Conservation (phyloP, 2,888 invertebrate genomes). For the Xestia sexstrigata region DNA sequence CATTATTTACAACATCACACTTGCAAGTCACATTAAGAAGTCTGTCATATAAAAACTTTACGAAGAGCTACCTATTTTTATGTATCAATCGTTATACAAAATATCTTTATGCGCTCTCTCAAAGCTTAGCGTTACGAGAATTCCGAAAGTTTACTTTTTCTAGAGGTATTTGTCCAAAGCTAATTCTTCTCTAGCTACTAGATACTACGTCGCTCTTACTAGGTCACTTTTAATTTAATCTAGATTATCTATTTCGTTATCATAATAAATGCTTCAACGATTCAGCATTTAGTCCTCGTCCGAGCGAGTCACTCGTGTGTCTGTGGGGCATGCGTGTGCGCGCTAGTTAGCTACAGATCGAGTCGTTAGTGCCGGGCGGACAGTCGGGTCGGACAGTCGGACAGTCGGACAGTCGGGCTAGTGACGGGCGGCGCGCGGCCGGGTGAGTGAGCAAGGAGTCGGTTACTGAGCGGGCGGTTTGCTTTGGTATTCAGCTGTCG, state of each 20-base stretch:
- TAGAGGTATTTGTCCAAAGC: constrained; percentile 75
- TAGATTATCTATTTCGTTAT: constrained; percentile 79
- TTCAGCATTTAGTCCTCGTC: constrained; percentile 79
- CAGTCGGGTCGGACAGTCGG: constrained; percentile 30
- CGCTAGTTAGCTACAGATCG: constrained; percentile 55
- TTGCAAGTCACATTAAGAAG: constrained; percentile 89
- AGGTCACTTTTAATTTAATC: constrained; percentile 81
- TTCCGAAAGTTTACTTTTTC: constrained; percentile 73
- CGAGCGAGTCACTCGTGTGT: constrained; percentile 67
- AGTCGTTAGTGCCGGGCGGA: constrained; percentile 61
- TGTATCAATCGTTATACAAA: constrained; percentile 89
- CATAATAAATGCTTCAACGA: constrained; percentile 84
- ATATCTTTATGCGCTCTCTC: constrained; percentile 86
- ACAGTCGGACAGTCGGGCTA: constrained; percentile 20
- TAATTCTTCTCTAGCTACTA: constrained; percentile 83
- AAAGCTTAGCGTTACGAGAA: constrained; percentile 82
- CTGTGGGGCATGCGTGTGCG: constrained; percentile 47
- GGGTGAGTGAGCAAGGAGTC: constrained; percentile 76
- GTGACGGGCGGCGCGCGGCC: constrained; percentile 59
- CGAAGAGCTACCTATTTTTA: constrained; percentile 83
- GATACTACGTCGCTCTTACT: constrained; percentile 80
- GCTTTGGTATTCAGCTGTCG: constrained; percentile 85
- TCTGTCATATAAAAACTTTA: constrained; percentile 89
- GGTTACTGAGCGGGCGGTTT: constrained; percentile 83
- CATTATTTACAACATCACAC: constrained; percentile 88